Conservation (phyloP, 2,797 vertebrate genomes). For the Lagocephalus sceleratus region DNA sequence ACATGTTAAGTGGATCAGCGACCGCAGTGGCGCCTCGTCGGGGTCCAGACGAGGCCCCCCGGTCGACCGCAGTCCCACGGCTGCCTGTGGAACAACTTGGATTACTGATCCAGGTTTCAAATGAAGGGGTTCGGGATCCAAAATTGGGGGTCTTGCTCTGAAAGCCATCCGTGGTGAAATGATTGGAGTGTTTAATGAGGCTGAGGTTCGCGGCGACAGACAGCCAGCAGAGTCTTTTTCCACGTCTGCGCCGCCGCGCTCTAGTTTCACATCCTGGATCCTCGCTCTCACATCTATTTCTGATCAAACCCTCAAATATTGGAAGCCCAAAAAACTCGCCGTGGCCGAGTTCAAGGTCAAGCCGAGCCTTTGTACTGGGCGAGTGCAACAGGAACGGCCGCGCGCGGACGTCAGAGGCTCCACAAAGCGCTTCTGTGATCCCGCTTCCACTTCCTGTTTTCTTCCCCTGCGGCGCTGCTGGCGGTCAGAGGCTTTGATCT, state of each 20-base stretch:
- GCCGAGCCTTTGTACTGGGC: slow-evolving; percentile 9
- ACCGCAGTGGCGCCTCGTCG: slow-evolving; percentile 67
- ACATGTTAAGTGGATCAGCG: slow-evolving; percentile 49
- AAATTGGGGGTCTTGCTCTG: slow-evolving; percentile 70
- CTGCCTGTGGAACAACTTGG: slow-evolving; percentile 65
- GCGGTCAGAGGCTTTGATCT: slow-evolving; percentile 59
- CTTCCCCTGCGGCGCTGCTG: slow-evolving; percentile 43
- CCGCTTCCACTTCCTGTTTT: slow-evolving; percentile 67
- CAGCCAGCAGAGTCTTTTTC: slow-evolving; percentile 38
- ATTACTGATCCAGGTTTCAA: slow-evolving; percentile 62
- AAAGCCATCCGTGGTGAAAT: slow-evolving; percentile 51
- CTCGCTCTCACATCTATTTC: neutral
- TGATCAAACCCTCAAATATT: slow-evolving; percentile 1
- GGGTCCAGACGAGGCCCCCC: slow-evolving; percentile 62
- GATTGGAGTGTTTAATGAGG: slow-evolving; percentile 52
- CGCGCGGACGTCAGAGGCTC: slow-evolving; percentile 35
- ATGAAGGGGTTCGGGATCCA: slow-evolving; percentile 68
- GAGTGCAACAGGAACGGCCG: slow-evolving; percentile 3
- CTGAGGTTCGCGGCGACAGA: slow-evolving; percentile 54
- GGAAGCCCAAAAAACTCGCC: no score
- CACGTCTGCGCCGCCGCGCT: slow-evolving; percentile 34
- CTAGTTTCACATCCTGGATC: slow-evolving; percentile 22
- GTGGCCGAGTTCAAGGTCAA: slow-evolving; percentile 4
- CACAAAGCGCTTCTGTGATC: slow-evolving; percentile 50
- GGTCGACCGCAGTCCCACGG: slow-evolving; percentile 73